A percentile compares a stretch with the other conserved stretches of the same genome.
Conservation (phyloP, 2,113 vertebrate genomes). For the Anolis sagrei region DNA sequence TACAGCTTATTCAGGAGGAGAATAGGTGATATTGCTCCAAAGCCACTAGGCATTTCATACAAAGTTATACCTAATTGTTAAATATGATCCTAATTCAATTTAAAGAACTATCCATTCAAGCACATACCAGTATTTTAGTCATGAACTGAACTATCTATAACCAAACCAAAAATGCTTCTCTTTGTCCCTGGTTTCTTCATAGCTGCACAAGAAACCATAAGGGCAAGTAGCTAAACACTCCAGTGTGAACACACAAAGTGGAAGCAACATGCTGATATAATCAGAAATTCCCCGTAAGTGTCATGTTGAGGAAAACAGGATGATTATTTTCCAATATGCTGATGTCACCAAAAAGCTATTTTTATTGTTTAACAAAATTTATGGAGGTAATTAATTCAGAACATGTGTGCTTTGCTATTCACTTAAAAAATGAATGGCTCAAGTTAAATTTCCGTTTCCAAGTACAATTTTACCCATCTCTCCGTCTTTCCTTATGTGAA, state of each 20-base stretch:
- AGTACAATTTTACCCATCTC: constrained; percentile 65
- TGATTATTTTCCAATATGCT: constrained; percentile 72
- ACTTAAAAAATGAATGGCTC: constrained; percentile 70
- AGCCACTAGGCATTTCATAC: not conserved
- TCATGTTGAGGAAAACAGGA: constrained; percentile 72
- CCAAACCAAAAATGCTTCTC: not conserved
- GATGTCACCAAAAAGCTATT: constrained; percentile 80
- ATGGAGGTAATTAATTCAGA: constrained; percentile 82
- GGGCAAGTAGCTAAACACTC: constrained; percentile 44
- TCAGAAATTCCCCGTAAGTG: constrained; percentile 44
- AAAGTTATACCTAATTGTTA: not conserved
- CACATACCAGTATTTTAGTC: not conserved
- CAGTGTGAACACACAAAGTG: constrained; percentile 15
- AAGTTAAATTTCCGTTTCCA: constrained; percentile 75
- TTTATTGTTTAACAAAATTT: constrained; percentile 82
- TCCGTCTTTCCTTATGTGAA: constrained; percentile 63
- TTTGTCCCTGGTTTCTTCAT: constrained; percentile 14
- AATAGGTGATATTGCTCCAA: not conserved
- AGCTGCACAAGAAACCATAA: constrained; percentile 49
- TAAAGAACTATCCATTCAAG: constrained; percentile 8
- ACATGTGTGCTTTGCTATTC: constrained; percentile 78
- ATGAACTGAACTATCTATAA: constrained; percentile 17
- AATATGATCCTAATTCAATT: not conserved
- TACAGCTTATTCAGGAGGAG: not conserved
- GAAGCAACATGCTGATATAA: constrained; percentile 36